Evolutionary conservation across 2,888 invertebrate genomes (phyloP), one percentile per base, ranked within the genome.

Genomic region (Camptogramma bilineatum): DNA sequence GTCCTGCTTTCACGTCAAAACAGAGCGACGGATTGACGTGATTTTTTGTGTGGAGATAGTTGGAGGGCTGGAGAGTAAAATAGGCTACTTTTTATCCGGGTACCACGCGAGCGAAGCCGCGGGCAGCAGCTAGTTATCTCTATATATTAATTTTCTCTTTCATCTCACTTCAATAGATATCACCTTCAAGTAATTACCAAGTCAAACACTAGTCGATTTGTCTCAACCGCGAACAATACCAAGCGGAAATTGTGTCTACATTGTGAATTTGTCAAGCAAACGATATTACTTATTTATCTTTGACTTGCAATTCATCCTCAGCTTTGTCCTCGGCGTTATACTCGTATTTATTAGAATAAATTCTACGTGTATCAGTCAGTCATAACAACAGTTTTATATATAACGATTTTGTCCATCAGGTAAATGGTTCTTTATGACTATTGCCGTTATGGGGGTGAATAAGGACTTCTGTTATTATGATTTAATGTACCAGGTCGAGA

Each of bases 231-330:
- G 19, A 53, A 47, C 46, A 47, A 47, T 47, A 47, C 7, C 10
- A 24, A 16, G 10, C 10, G 54, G 28, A 28, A 46, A 46, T 54
- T 34, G 50, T 39, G 39, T 66, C 64, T 62, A 66, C 62, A 62
- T 61, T 39, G 59, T 34, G 64, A 64, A 69, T 69, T 66, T 66
- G 64, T 66, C 69, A 69, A 59, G 52, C 46, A 55, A 64, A 62
- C 59, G 55, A 42, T 52, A 44, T 39, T 39, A 39, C 34, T 39
- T 39, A 39, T 39, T 39, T 39, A 39, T 39, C 34, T 39, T 19
- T 19, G 10, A 17, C 19, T 19, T 18, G 46, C 46, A 19, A 9
- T 31, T 31, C 4, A 21, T 3, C 13, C 34, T 13, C 34, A 10
- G 9, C 13, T 34, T 34, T 13, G 13, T 13, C 13, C 13, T 3